Percentiles rank a stretch among this genome's conserved stretches.
These are phyloP conservation scores for Dolichotis patagonum DNA, from an alignment of 2,113 vertebrate species.

Conservation along the genomic window DNA sequence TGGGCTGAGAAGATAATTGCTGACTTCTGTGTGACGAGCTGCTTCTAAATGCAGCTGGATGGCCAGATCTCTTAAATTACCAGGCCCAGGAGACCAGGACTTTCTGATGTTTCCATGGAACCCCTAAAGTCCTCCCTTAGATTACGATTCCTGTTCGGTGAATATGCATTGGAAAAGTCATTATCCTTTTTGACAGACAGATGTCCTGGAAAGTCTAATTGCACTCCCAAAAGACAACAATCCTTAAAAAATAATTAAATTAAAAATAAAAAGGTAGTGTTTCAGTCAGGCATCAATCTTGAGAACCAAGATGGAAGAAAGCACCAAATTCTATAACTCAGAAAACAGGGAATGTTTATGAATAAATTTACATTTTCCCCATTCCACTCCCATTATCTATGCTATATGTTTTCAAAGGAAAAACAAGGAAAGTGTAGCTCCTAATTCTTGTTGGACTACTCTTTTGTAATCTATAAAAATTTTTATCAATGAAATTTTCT, in stretches of 20 bases:
- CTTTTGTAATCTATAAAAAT: background rate
- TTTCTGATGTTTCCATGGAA: conserved; percentile 85
- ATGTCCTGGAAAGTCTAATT: conserved; percentile 58
- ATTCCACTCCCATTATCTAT: background rate
- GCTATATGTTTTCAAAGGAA: background rate
- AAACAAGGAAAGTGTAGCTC: background rate
- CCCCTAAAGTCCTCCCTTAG: conserved; percentile 78
- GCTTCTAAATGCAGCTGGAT: conserved; percentile 82
- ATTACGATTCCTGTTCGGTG: conserved; percentile 78
- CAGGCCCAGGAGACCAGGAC: conserved; percentile 82
- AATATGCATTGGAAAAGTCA: conserved; percentile 65
- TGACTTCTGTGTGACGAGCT: conserved; percentile 79
- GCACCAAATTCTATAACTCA: background rate
- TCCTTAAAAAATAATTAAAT: conserved; percentile 48
- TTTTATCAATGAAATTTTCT: background rate
- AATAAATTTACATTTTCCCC: background rate
- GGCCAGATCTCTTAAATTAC: conserved; percentile 86
- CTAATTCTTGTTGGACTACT: background rate
- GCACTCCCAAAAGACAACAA: conserved; percentile 5
- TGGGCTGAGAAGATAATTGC: conserved; percentile 86
- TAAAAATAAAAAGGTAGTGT: conserved; percentile 16
- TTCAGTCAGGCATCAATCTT: background rate
- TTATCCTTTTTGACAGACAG: conserved; percentile 62
- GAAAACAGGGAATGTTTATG: background rate
- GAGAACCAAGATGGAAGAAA: background rate